Evolutionary conservation across 1,140 invertebrate genomes (phyloP), one percentile per base, ranked within the genome.

Genomic region (Drosophila navojoa): DNA sequence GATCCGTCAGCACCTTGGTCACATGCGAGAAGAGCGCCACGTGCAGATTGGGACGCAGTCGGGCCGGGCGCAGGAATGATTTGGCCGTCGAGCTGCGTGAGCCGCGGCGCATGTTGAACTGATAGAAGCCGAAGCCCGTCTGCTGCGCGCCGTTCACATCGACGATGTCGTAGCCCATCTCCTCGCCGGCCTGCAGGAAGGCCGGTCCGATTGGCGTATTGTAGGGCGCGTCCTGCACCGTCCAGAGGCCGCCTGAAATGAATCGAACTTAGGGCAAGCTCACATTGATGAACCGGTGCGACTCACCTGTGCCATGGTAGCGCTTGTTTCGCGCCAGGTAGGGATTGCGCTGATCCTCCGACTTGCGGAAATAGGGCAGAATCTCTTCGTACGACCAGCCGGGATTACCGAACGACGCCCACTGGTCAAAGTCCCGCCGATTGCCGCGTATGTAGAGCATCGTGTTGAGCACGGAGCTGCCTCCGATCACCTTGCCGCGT

Each of bases 371-470:
- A 76, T 98, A 98, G 0, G 96, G 96, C 5, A 98, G 91, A 0
- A 98, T 94, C 58, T 98, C 96, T 49, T 97, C 95, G 91, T 96
- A 99, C 1, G 96, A 95, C 98, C 98, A 99, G 0, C 97, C 97
- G 0, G 94, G 93, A 82, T 98, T 98, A 0, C 98, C 98, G 44
- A 97, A 94, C 0, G 93, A 93, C 40, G 96, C 96, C 98, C 98
- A 99, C 55, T 96, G 94, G 91, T 99, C 97, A 82, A 95, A 99
- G 91, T 99, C 98, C 3, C 95, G 93, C 64, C 95, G 94, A 93
- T 99, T 98, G 0, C 98, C 98, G 63, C 98, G 93, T 5, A 99
- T 95, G 91, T 99, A 99, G 0, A 98, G 94, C 98, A 99, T 97
- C 0, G 96, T 97, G 75, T 97, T 97, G 0, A 97, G 92, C 1